A percentile compares a stretch with the other conserved stretches of the same genome.
phyloP scores from a whole-genome alignment of 2,797 vertebrate species.

The Nyctibius grandis region DNA sequence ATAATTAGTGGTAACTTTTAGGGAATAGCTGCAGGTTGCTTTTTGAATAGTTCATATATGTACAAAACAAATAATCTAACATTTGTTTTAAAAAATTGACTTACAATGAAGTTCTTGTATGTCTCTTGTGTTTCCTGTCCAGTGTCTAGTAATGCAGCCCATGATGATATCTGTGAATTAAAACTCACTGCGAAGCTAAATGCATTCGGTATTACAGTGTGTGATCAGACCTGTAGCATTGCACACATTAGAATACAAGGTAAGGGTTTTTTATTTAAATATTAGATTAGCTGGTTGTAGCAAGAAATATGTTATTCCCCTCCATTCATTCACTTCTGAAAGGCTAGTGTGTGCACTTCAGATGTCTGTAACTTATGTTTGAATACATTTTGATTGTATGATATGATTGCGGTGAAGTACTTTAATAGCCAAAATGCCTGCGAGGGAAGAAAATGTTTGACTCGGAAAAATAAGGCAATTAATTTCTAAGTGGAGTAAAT shows the following conservation, averaged over 20 bases:
- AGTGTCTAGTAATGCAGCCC: conserved; percentile 64
- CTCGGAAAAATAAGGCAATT: not conserved
- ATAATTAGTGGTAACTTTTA: not conserved
- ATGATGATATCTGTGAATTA: conserved; percentile 78
- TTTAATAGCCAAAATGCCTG: not conserved
- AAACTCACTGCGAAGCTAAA: conserved; percentile 84
- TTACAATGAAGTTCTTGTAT: not conserved
- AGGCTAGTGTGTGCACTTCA: not conserved
- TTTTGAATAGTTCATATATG: not conserved
- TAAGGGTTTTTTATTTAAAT: conserved; percentile 19
- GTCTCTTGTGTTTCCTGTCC: not conserved
- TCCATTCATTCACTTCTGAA: not conserved
- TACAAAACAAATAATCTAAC: not conserved
- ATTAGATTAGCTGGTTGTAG: not conserved
- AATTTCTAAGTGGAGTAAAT: not conserved
- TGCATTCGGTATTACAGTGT: conserved; percentile 86
- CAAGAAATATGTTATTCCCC: not conserved
- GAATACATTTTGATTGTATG: not conserved
- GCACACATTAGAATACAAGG: conserved; percentile 92
- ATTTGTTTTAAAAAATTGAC: not conserved
- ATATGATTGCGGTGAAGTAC: not conserved
- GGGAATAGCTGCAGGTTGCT: not conserved
- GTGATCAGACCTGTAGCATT: conserved; percentile 84
- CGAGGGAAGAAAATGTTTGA: not conserved
- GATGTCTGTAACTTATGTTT: not conserved